Evolutionary conservation across 2,888 invertebrate species (phyloP).

Genomic region (Thalpophila matura): DNA sequence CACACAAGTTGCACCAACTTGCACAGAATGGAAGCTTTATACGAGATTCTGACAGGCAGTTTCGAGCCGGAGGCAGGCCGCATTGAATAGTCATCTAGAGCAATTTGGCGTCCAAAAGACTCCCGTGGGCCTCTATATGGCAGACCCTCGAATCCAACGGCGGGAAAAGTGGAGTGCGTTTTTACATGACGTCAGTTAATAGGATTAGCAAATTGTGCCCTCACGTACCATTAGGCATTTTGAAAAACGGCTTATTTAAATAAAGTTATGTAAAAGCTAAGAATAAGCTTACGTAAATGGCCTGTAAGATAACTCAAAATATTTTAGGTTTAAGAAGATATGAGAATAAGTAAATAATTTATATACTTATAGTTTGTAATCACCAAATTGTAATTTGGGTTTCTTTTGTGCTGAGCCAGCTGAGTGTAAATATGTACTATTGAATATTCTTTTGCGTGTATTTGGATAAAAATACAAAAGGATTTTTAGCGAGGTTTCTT

Average conservation of each 20-base stretch:
- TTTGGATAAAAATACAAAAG: constrained; percentile 35
- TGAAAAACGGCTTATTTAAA: constrained; percentile 61
- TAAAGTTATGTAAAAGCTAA: constrained; percentile 56
- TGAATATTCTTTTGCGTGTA: constrained; percentile 13
- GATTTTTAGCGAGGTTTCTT: constrained; percentile 14
- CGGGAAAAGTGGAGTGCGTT: constrained; percentile 64
- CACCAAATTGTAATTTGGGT: constrained; percentile 33
- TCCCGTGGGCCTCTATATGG: constrained; percentile 71
- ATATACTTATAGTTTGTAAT: constrained; percentile 33
- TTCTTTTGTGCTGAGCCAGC: constrained; percentile 14
- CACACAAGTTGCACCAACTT: constrained; percentile 39
- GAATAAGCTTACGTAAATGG: constrained; percentile 47
- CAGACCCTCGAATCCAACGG: constrained; percentile 60
- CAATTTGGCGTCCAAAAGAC: constrained; percentile 77
- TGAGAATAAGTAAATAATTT: constrained; percentile 20
- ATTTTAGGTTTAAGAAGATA: constrained; percentile 10
- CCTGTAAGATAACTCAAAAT: constrained; percentile 29
- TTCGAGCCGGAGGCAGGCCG: constrained; percentile 66
- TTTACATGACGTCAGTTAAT: constrained; percentile 65
- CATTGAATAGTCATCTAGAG: constrained; percentile 79
- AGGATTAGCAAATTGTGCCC: constrained; percentile 64
- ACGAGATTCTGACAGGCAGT: constrained; percentile 69
- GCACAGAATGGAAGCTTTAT: constrained; percentile 59
- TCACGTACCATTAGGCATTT: constrained; percentile 54
- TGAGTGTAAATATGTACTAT: constrained; percentile 27